Conservation (phyloP, 2,888 invertebrate species). For the Standfussiana lucernea region DNA sequence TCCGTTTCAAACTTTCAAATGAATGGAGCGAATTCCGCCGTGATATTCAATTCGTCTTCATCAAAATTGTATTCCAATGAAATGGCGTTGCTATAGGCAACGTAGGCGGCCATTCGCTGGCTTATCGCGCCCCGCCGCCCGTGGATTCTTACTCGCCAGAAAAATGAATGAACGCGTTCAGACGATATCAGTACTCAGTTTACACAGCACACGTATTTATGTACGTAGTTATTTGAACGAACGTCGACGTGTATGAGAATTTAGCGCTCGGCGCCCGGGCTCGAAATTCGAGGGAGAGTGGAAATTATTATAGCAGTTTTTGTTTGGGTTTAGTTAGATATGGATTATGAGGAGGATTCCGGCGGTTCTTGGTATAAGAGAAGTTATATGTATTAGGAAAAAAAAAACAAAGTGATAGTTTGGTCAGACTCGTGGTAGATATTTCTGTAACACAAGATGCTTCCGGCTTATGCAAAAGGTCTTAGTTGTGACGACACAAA, state of each 20-base stretch:
- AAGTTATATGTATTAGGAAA: not conserved
- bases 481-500: slow-evolving; percentile 45
- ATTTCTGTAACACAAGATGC: slow-evolving; percentile 17
- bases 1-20: slow-evolving; percentile 43
- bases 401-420: slow-evolving; percentile 10
- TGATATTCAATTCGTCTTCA: slow-evolving; percentile 65
- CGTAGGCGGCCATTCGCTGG: slow-evolving; percentile 60
- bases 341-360: slow-evolving; percentile 16
- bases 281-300: slow-evolving; percentile 47
- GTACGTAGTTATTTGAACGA: slow-evolving; percentile 62
- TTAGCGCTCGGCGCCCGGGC: slow-evolving; percentile 44
- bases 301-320: slow-evolving; percentile 54
- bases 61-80: slow-evolving; percentile 65
- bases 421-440: not conserved
- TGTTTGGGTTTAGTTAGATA: slow-evolving; percentile 37
- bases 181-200: slow-evolving; percentile 63
- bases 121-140: slow-evolving; percentile 65
- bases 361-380: not conserved
- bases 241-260: slow-evolving; percentile 61
- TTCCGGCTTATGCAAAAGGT: slow-evolving; percentile 31
- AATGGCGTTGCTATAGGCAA: slow-evolving; percentile 56
- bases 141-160: slow-evolving; percentile 61
- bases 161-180: slow-evolving; percentile 71
- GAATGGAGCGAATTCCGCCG: slow-evolving; percentile 49
- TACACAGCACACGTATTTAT: slow-evolving; percentile 59